These are phyloP conservation scores for Ammodytes marinus DNA, from an alignment of 2,113 vertebrate genomes.

Conservation along the genomic window DNA sequence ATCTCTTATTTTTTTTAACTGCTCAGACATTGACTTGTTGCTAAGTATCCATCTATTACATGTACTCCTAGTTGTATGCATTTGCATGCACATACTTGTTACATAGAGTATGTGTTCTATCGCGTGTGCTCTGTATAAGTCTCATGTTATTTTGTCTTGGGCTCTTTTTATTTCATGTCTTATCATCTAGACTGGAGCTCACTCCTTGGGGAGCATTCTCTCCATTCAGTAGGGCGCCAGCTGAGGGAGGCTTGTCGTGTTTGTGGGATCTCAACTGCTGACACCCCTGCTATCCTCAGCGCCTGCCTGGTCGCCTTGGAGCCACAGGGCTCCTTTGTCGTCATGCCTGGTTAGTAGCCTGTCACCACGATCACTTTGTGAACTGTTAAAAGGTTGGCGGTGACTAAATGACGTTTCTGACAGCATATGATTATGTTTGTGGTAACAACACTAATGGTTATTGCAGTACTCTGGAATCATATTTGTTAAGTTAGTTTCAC, in stretches of 20 bases:
- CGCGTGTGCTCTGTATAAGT: background rate
- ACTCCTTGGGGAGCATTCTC: slow-evolving; percentile 95
- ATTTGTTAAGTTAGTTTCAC: background rate
- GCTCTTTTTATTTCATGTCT: background rate
- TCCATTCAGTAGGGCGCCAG: slow-evolving; percentile 95
- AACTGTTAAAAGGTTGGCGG: background rate
- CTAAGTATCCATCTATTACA: background rate
- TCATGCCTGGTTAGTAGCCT: slow-evolving; percentile 92
- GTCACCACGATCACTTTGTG: background rate
- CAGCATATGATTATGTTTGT: background rate
- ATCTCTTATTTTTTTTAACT: background rate
- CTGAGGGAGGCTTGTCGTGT: slow-evolving; percentile 95
- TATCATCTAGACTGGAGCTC: slow-evolving; percentile 93
- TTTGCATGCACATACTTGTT: background rate
- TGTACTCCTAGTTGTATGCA: background rate
- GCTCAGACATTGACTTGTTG: background rate
- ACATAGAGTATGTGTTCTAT: background rate
- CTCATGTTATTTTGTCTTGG: background rate
- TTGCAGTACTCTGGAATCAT: background rate
- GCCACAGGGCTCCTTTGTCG: slow-evolving; percentile 96
- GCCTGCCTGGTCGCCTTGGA: slow-evolving; percentile 99
- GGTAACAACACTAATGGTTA: background rate
- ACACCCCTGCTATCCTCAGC: slow-evolving; percentile 96
- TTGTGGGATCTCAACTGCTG: slow-evolving; percentile 94
- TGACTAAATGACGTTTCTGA: background rate